Percentiles rank a stretch among this genome's conserved stretches.
These are phyloP conservation scores for Tachysurus vachellii DNA, from an alignment of 2,113 vertebrate species.

Conservation along the genomic window DNA sequence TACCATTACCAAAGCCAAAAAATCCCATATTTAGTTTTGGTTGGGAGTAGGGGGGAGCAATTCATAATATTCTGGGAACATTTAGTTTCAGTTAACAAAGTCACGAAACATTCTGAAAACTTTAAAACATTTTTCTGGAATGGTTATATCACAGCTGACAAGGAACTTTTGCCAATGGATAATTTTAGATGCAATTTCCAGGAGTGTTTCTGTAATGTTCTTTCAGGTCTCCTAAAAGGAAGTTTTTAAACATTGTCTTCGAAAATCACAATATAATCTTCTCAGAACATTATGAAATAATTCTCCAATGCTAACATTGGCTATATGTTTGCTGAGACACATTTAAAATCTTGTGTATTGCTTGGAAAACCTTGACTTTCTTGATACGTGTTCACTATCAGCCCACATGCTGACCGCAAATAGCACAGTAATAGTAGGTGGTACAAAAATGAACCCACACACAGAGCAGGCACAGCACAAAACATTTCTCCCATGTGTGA, in stretches of 20 bases:
- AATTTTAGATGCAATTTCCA: not conserved
- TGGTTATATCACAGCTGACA: not conserved
- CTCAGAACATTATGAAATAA: not conserved
- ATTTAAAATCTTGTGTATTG: slow-evolving; percentile 9
- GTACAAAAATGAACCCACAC: slow-evolving; percentile 29
- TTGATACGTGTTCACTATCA: slow-evolving; percentile 26
- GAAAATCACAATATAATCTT: not conserved
- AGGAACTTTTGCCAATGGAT: not conserved
- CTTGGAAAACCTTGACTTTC: slow-evolving; percentile 17
- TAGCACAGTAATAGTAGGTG: slow-evolving; percentile 28
- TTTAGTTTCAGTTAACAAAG: not conserved
- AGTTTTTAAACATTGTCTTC: not conserved
- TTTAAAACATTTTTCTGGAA: not conserved
- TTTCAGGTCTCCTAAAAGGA: not conserved
- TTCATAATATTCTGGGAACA: not conserved
- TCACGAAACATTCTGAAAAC: not conserved
- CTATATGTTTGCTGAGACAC: not conserved
- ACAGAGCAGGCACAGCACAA: not conserved
- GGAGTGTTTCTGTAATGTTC: not conserved
- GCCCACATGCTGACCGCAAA: slow-evolving; percentile 34
- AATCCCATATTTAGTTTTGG: not conserved
- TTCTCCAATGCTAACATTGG: not conserved
- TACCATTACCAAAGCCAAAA: not conserved
- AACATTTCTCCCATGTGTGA: not conserved
- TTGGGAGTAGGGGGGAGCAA: not conserved